Evolutionary conservation across 2,113 vertebrate genomes (phyloP), one percentile per base, ranked within the genome.

Genomic region (Charina bottae): DNA sequence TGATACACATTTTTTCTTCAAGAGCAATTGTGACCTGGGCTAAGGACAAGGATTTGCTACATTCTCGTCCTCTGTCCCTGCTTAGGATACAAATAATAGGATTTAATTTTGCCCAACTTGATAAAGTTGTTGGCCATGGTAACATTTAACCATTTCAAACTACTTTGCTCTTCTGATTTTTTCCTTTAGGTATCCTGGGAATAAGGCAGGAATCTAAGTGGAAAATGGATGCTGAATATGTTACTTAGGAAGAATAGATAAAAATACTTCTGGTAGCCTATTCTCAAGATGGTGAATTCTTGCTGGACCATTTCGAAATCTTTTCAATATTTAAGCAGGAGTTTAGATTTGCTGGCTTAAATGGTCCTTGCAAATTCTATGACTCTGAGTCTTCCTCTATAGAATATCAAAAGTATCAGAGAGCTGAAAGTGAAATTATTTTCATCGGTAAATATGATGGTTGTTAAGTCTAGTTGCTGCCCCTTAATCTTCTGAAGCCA

Each of bases 31-130:
- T 92, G 92, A 46, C 88, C 23, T 0, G 90, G 83, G 53, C 46
- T 96, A 94, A 95, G 95, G 95, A 55, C 94, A 93, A 94, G 87
- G 89, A 17, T n/a, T 12, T 89, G 4, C 72, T 84, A 5, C 72
- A 28, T 58, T 15, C 10, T n/a, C 5, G 24, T 42, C 58, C 8
- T 85, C 42, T 58, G 3, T 15, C 6, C 53, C 46, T 55, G 83
- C 7, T 91, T 33, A 91, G 56, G 42, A 64, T 19, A 28, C 28
- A 91, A 68, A 24, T 9, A 19, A 85, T 5, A 6, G 83, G 21
- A 37, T 46, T 85, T 53, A 37, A 54, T n/a, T 37, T 62, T 19
- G 6, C 21, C 19, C 12, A 64, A 59, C 24, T n/a, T 17, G 33
- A 58, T 87, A 42, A 56, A 54, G 21, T 78, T 21, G 24, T 37